A percentile compares a stretch with the other conserved stretches of the same genome.
These are phyloP conservation scores for Sarcophaga subvicina DNA, from an alignment of 2,888 invertebrate genomes.

Conservation along the genomic window DNA sequence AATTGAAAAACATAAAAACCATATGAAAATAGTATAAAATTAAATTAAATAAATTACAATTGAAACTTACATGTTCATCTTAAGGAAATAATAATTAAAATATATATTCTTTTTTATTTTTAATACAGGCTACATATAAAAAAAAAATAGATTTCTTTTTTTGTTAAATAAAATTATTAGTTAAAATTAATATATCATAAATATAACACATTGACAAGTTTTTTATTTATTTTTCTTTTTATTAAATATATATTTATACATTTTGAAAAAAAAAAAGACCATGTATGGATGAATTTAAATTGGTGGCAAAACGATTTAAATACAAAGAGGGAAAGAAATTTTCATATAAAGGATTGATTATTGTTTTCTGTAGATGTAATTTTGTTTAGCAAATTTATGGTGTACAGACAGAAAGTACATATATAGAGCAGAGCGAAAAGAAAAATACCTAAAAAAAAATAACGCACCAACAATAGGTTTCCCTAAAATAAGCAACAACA, in stretches of 20 bases:
- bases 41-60: neutral
- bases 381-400: too few relatives aligned
- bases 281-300: conserved; percentile 54
- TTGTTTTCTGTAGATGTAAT: neutral
- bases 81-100: neutral
- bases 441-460: too few relatives aligned
- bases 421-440: too few relatives aligned
- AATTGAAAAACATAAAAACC: conserved; percentile 9
- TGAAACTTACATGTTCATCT: conserved; percentile 11
- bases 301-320: conserved; percentile 56
- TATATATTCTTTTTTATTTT: neutral
- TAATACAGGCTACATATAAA: conserved; percentile 22
- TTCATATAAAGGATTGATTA: neutral
- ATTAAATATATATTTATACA: conserved; percentile 12
- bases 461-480: too few relatives aligned
- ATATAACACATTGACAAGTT: conserved; percentile 34
- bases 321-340: neutral
- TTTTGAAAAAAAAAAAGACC: conserved; percentile 21
- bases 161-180: conserved; percentile 14
- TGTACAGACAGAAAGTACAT: too few relatives aligned
- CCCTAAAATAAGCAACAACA: too few relatives aligned
- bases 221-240: conserved; percentile 10
- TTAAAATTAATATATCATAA: conserved; percentile 25
- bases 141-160: neutral
- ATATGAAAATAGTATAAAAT: conserved; percentile 1